Evolutionary conservation across 1,140 invertebrate species (phyloP), one percentile per base, ranked within the genome.

Genomic region (Harpegnathos saltator): DNA sequence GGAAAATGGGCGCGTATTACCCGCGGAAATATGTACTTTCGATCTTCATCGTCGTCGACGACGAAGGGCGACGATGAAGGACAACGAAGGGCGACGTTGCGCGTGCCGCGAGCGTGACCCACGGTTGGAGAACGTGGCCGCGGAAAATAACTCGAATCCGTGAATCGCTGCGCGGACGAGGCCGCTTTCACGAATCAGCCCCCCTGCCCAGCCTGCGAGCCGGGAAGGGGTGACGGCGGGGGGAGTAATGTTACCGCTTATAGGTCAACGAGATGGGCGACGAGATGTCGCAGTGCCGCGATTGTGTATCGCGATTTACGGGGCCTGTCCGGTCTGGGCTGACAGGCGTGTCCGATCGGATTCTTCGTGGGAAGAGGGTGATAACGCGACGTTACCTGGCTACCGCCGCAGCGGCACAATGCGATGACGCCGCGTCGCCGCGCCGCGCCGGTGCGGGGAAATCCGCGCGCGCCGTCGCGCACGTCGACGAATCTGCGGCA

Each of bases 311-410:
- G 50, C 58, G 69, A 82, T 84, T 69, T 78, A 85, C 72, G 68
- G 15, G 29, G 33, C 44, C 48, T 65, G 19, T 48, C n/a, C n/a
- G 15, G 84, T 3, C 44, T 11, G 68, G 83, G 77, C 86, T 58
- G 83, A 73, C 86, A 89, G 85, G 86, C 90, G 90, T 90, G 88
- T 90, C 89, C 74, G 85, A 92, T 92, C 83, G 75, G 86, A 92
- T 92, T 91, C 87, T 92, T 92, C 91, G 90, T 92, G 92, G 90
- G 91, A 92, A 93, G 85, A 82, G 58, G n/a, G n/a, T n/a, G n/a
- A n/a, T n/a, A n/a, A 66, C 82, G 85, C 61, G 61, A 85, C 81
- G 84, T 86, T 85, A 85, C 88, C 29, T 33, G 1, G 29, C 29
- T 33, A 33, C 29, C 29, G 29, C 29, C 1, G 1, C 84, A 65